Evolutionary conservation across 1,140 invertebrate genomes (phyloP).

Genomic region (Chymomyza costata): DNA sequence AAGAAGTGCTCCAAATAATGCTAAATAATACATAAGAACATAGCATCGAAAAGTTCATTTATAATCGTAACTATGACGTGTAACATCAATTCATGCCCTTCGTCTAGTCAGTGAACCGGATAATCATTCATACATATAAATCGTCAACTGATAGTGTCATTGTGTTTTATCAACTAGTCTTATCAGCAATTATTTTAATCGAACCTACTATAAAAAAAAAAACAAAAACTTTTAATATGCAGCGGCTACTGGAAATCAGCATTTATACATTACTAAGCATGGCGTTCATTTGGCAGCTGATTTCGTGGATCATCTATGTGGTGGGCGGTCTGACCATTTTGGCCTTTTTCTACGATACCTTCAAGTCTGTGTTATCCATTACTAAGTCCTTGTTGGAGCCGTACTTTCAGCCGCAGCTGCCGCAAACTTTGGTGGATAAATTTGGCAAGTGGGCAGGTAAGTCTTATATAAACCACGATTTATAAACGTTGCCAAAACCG

Average conservation of each 20-base stretch:
- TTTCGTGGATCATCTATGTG: constrained; percentile 53
- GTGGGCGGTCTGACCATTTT: constrained; percentile 74
- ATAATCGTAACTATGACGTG: no score
- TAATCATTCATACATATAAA: neutral
- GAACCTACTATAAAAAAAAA: constrained; percentile 17
- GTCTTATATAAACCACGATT: constrained; percentile 18
- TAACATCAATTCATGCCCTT: neutral
- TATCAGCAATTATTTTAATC: constrained; percentile 4
- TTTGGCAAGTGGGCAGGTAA: constrained; percentile 79
- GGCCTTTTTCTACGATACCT: constrained; percentile 75
- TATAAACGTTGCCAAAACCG: no score
- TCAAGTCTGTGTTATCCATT: constrained; percentile 76
- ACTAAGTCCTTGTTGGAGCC: constrained; percentile 77
- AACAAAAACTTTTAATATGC: constrained; percentile 37
- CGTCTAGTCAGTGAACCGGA: neutral
- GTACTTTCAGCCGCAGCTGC: constrained; percentile 77
- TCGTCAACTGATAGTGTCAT: neutral
- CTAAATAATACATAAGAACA: no score
- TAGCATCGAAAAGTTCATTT: no score
- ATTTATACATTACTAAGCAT: constrained; percentile 58
- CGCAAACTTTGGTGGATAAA: constrained; percentile 76
- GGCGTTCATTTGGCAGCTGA: constrained; percentile 61
- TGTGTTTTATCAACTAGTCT: neutral
- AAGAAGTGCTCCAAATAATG: no score
- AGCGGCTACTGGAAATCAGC: constrained; percentile 50